Evolutionary conservation across 2,888 invertebrate species (phyloP), one percentile per base, ranked within the genome.

Genomic region (Enchytraeus crypticus): DNA sequence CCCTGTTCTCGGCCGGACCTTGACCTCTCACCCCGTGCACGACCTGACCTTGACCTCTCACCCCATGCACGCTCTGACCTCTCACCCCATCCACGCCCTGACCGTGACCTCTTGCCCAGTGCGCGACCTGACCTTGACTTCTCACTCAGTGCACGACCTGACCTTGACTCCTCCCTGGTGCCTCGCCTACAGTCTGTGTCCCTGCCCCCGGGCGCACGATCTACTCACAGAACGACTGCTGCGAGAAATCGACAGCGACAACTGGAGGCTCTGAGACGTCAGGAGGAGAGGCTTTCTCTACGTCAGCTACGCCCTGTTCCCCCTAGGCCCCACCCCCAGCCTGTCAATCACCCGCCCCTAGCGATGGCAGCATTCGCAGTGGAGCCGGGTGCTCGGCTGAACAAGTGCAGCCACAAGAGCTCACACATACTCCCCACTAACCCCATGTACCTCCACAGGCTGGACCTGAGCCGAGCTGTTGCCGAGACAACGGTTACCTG

Each of bases 361-460:
- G 38, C 8, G 18, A 11, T 18, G 11, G 38, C 38, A 11, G 8
- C 38, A 18, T 18, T 18, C 11, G 32, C 47, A n/a, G 14, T 5
- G 51, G 38, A 54, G n/a, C 14, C 51, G 11, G 5, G 33, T 21
- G 21, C 21, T 5, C 26, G 23, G 21, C 53, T 43, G 18, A 26
- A 21, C 30, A 33, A 23, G 5, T 8, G 51, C 26, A n/a, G 30
- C 5, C 23, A 23, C 30, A n/a, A n/a, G 3, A 5, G 23, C 32
- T 21, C 30, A 3, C 21, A 21, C 18, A n/a, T 33, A n/a, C 38
- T 21, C 27, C 38, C 54, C 11, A 30, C 29, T 65, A 87, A 87
- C 71, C 85, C 87, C 27, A 83, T 92, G 74, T 87, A 87, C 27
- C 84, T 92, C 80, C 92, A 90, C 81, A 88, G 90, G 18, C 82